A percentile compares a stretch with the other conserved stretches of the same genome.
phyloP scores from a whole-genome alignment of 1,140 invertebrate species.

The Euura saliciscinereae region DNA sequence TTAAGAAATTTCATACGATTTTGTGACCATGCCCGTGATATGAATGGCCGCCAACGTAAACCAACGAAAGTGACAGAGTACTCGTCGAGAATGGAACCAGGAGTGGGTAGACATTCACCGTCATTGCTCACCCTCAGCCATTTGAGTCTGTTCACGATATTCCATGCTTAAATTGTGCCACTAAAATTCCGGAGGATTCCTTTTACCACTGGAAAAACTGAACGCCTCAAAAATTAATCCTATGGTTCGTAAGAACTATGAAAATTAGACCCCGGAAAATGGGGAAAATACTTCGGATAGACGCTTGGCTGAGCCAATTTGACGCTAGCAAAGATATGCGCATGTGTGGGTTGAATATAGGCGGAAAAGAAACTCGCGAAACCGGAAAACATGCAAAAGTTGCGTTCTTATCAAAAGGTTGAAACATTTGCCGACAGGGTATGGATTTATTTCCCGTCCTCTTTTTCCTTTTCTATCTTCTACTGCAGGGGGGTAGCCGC shows the following conservation, averaged over 20 bases:
- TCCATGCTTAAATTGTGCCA: too few relatives aligned
- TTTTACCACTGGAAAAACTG: background rate
- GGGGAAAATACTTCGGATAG: too few relatives aligned
- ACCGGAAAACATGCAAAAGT: constrained; percentile 1
- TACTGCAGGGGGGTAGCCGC: background rate
- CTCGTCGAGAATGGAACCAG: background rate
- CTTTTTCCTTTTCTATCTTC: constrained; percentile 9
- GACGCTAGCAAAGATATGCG: too few relatives aligned
- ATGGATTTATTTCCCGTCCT: constrained; percentile 8
- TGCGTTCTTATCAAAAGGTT: constrained; percentile 3
- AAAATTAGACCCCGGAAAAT: too few relatives aligned
- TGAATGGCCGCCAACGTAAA: background rate
- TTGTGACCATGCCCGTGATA: background rate
- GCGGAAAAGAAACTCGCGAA: background rate
- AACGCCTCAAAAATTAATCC: too few relatives aligned
- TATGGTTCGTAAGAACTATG: too few relatives aligned
- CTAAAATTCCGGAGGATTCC: background rate
- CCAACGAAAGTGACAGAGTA: background rate
- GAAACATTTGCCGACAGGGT: constrained; percentile 4
- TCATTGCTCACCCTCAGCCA: background rate
- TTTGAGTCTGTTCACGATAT: too few relatives aligned
- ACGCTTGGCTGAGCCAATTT: too few relatives aligned
- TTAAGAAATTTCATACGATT: background rate
- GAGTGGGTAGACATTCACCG: background rate
- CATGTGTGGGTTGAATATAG: too few relatives aligned